phyloP scores from a whole-genome alignment of 2,888 invertebrate species.

The Lepidocyrtoides sp. region DNA sequence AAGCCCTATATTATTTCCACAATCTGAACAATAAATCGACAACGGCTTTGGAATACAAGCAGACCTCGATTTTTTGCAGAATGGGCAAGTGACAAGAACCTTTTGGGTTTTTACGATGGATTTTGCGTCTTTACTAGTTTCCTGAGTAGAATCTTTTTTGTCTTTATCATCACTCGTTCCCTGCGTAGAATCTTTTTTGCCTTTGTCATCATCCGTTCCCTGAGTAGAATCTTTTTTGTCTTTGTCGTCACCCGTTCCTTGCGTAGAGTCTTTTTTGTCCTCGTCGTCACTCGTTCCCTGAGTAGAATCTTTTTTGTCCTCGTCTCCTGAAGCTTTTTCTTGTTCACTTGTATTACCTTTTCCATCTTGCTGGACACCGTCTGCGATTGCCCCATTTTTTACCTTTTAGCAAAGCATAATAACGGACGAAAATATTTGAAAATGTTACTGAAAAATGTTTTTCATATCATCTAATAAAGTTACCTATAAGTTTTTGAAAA shows the following conservation, averaged over 20 bases:
- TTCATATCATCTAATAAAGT: too few relatives aligned
- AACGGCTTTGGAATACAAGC: constrained; percentile 44
- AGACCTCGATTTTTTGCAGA: not conserved
- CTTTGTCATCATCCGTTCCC: too few relatives aligned
- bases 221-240: too few relatives aligned
- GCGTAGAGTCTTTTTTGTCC: too few relatives aligned
- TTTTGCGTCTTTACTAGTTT: not conserved
- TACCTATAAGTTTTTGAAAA: too few relatives aligned
- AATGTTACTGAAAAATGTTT: too few relatives aligned
- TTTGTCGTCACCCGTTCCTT: too few relatives aligned
- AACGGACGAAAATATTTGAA: too few relatives aligned
- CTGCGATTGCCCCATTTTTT: not conserved
- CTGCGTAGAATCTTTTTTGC: too few relatives aligned
- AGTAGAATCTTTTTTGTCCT: not conserved
- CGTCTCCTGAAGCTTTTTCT: not conserved
- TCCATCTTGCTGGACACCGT: not conserved
- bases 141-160: too few relatives aligned
- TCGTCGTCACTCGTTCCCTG: not conserved
- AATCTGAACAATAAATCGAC: constrained; percentile 28
- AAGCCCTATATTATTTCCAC: not conserved
- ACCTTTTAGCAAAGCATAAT: not conserved
- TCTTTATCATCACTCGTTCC: too few relatives aligned
- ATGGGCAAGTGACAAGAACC: constrained; percentile 11
- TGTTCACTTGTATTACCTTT: not conserved
- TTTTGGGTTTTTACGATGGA: not conserved